Conservation (phyloP, 2,113 vertebrate species). For the Hiodon alosoides region DNA sequence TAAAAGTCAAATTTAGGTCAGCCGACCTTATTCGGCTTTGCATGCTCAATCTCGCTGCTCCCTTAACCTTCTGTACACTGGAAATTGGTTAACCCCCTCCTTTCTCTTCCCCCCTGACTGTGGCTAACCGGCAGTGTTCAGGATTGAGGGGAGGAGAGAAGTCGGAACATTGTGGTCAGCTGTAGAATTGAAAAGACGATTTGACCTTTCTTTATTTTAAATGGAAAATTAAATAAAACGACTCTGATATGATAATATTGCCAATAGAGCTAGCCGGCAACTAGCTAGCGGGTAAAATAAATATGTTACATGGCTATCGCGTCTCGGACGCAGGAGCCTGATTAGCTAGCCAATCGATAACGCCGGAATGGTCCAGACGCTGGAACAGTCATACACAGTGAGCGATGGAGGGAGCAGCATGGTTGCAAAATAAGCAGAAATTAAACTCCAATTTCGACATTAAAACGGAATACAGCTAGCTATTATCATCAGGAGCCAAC, state of each 20-base stretch:
- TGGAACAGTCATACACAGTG: neutral
- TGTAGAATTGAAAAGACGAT: neutral
- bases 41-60: neutral
- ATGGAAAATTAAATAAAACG: neutral
- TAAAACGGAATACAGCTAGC: neutral
- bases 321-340: slow-evolving; percentile 7
- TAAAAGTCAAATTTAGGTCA: neutral
- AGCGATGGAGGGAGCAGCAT: neutral
- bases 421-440: neutral
- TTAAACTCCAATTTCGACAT: neutral
- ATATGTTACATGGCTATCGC: neutral
- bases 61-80: neutral
- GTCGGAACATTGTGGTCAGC: neutral
- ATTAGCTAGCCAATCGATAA: slow-evolving; percentile 9
- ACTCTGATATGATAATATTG: neutral
- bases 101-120: neutral
- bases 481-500: neutral
- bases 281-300: neutral
- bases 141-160: slow-evolving; percentile 5
- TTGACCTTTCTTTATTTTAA: neutral
- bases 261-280: neutral
- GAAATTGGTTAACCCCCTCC: neutral
- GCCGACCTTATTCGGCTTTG: neutral
- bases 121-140: slow-evolving; percentile 13
- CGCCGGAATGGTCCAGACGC: slow-evolving; percentile 8